Evolutionary conservation across 2,888 invertebrate species (phyloP).

Genomic region (Noctua janthe): DNA sequence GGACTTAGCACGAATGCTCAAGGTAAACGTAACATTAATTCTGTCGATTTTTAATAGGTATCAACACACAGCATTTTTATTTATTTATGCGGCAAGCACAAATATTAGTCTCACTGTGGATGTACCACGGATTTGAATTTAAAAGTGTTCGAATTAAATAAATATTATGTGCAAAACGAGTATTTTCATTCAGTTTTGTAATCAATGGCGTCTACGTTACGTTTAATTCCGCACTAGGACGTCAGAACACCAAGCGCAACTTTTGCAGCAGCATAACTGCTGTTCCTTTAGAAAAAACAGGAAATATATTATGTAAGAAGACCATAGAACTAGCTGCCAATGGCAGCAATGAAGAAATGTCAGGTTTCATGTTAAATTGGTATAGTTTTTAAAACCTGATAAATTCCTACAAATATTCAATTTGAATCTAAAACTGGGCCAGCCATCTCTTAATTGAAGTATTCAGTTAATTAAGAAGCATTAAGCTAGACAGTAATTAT

Average conservation of each 20-base stretch:
- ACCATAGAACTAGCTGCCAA: background rate
- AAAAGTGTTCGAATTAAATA: too few relatives aligned
- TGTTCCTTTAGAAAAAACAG: background rate
- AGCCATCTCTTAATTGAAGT: constrained; percentile 23
- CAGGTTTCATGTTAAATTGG: background rate
- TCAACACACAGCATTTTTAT: too few relatives aligned
- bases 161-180: too few relatives aligned
- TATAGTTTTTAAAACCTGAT: background rate
- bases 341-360: background rate
- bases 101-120: too few relatives aligned
- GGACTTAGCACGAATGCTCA: background rate
- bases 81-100: too few relatives aligned
- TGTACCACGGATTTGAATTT: too few relatives aligned
- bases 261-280: background rate
- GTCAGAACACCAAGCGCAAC: background rate
- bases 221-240: background rate
- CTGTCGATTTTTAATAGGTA: too few relatives aligned
- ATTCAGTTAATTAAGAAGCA: constrained; percentile 44
- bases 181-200: background rate
- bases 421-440: constrained; percentile 27
- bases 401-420: background rate
- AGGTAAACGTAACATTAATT: background rate
- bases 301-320: background rate
- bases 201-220: background rate
- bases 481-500: constrained; percentile 46